Percentiles rank a stretch among this genome's conserved stretches.
Conservation (phyloP, 2,797 vertebrate species). For the Varecia variegata region DNA sequence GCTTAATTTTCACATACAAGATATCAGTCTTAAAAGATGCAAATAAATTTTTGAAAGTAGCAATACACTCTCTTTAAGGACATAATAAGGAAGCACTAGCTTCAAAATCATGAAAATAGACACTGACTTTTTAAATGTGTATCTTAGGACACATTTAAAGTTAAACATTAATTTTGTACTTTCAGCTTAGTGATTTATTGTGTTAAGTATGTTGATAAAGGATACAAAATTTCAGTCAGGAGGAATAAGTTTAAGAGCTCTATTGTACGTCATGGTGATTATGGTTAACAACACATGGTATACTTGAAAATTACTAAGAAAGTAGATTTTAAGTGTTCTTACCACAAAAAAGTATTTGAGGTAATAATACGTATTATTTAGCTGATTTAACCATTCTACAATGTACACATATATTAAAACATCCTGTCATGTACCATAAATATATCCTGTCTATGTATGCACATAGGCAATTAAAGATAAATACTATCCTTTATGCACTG, state of each 20-base stretch:
- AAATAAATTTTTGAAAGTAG: not conserved
- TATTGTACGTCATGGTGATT: not conserved
- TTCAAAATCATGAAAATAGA: slow-evolving; percentile 20
- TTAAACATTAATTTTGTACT: not conserved
- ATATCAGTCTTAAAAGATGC: not conserved
- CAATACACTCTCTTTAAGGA: not conserved
- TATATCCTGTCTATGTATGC: not conserved
- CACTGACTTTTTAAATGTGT: not conserved
- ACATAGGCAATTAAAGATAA: not conserved
- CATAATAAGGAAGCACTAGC: not conserved
- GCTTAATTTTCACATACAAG: not conserved
- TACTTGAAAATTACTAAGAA: not conserved
- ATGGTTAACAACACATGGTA: not conserved
- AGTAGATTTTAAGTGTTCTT: not conserved
- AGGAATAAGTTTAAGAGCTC: not conserved
- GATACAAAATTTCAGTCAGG: not conserved
- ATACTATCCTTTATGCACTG: not conserved
- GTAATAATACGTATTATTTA: not conserved
- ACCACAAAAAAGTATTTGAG: not conserved
- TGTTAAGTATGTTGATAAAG: not conserved
- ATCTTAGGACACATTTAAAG: not conserved
- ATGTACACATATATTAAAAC: not conserved
- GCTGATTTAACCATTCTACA: not conserved
- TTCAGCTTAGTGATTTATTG: slow-evolving; percentile 2
- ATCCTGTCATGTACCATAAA: not conserved